Evolutionary conservation across 2,888 invertebrate species (phyloP), one percentile per base, ranked within the genome.

Genomic region (Aphodius sticticus): DNA sequence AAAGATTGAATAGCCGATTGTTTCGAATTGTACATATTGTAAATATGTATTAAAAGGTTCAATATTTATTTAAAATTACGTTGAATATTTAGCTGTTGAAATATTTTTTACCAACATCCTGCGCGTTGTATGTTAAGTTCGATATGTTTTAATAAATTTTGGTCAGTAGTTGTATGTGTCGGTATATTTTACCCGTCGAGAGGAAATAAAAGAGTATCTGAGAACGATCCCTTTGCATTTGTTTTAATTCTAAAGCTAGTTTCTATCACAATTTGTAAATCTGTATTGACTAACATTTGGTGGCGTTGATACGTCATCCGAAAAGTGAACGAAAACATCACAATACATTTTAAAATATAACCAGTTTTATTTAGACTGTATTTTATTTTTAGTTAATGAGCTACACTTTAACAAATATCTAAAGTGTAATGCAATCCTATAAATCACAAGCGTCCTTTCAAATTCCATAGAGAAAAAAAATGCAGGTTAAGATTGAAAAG

Each of bases 161-260:
- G 86, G 87, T 88, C 87, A 85, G 87, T 88, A 88, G 88, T 88
- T 87, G 87, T 87, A 87, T 86, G 88, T 88, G 87, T 88, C 84
- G 53, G 53, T 53, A 53, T 53, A 53, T 53, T 53, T 53, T 53
- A 53, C 53, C 53, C 53, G 53, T 53, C 53, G 53, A 53, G 53
- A 2, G 12, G 53, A 53, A 53, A 53, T 53, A 53, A 53, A 53
- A 53, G 53, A 53, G 53, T 53, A 53, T 53, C 53, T 26, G 53
- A 53, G 53, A 53, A 53, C 53, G 53, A 53, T 53, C 53, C 53
- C 9, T 53, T 53, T 53, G 53, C 53, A 53, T 53, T 53, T 53
- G 53, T 53, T 53, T 69, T 79, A 71, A 71, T 79, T 16, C 35
- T 79, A 79, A 35, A 79, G 70, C 53, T 70, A 38, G 16, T 81